These are phyloP conservation scores for Trissolcus basalis DNA, from an alignment of 1,140 invertebrate species.

Conservation along the genomic window DNA sequence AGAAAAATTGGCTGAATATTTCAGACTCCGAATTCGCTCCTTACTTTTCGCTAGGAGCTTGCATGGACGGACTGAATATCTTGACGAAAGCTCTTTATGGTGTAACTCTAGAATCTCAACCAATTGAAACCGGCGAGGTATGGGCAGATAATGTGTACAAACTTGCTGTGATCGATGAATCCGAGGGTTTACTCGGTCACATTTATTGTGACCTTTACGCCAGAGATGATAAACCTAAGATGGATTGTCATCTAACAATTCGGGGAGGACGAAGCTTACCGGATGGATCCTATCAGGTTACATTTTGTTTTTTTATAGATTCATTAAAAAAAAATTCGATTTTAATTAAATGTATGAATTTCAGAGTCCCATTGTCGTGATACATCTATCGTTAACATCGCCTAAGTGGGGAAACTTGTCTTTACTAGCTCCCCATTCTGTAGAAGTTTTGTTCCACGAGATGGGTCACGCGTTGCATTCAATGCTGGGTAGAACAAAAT, in stretches of 20 bases:
- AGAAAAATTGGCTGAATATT: conserved; percentile 82
- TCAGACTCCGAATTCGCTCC: conserved; percentile 84
- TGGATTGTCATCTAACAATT: conserved; percentile 99
- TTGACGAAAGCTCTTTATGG: conserved; percentile 88
- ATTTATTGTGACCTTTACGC: conserved; percentile 99
- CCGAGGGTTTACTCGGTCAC: conserved; percentile 88
- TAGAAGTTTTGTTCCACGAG: conserved; percentile 99
- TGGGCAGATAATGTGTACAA: conserved; percentile 94
- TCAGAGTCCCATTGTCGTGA: conserved; percentile 93
- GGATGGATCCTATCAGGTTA: conserved; percentile 90
- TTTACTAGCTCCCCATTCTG: conserved; percentile 86
- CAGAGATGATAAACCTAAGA: conserved; percentile 90
- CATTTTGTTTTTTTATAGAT: not conserved
- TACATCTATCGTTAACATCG: conserved; percentile 91
- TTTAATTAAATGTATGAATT: conserved; percentile 33
- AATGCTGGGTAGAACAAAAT: conserved; percentile 95
- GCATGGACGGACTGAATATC: conserved; percentile 96
- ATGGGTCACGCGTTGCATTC: conserved; percentile 99
- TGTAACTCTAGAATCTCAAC: conserved; percentile 84
- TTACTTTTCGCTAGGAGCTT: conserved; percentile 95
- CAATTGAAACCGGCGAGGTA: conserved; percentile 82
- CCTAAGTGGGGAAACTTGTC: conserved; percentile 86
- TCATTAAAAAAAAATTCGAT: conserved; percentile 4
- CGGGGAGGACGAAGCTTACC: conserved; percentile 89
- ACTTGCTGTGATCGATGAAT: conserved; percentile 87